phyloP scores from a whole-genome alignment of 2,888 invertebrate species.

The Lasioglossum villosulum region DNA sequence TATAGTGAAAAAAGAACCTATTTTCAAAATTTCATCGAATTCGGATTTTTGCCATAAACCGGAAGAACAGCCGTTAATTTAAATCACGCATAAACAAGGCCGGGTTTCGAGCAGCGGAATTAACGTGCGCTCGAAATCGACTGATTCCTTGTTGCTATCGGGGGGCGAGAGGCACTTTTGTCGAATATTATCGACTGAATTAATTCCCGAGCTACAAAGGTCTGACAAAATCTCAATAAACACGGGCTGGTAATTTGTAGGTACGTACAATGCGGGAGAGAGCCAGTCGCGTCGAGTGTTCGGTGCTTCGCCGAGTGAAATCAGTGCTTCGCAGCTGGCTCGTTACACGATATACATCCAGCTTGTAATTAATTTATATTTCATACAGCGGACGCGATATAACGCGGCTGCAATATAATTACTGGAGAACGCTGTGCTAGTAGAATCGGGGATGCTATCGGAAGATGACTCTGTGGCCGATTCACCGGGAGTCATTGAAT shows the following conservation, averaged over 20 bases:
- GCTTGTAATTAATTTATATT: neutral
- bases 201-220: neutral
- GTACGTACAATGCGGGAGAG: neutral
- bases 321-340: neutral
- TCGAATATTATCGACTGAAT: neutral
- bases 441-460: neutral
- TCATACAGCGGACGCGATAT: neutral
- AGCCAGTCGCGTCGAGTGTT: neutral
- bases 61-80: too few species aligned
- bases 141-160: neutral
- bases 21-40: too few species aligned
- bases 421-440: neutral
- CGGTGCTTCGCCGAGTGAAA: neutral
- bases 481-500: neutral
- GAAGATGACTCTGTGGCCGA: neutral
- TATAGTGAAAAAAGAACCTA: too few species aligned
- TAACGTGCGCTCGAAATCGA: neutral
- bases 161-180: neutral
- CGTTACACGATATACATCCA: neutral
- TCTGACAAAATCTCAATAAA: conserved; percentile 1
- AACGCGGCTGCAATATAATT: neutral
- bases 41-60: too few species aligned
- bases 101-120: neutral
- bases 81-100: neutral
- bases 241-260: neutral